phyloP scores from a whole-genome alignment of 1,140 invertebrate species.

The Drosophila melanica region DNA sequence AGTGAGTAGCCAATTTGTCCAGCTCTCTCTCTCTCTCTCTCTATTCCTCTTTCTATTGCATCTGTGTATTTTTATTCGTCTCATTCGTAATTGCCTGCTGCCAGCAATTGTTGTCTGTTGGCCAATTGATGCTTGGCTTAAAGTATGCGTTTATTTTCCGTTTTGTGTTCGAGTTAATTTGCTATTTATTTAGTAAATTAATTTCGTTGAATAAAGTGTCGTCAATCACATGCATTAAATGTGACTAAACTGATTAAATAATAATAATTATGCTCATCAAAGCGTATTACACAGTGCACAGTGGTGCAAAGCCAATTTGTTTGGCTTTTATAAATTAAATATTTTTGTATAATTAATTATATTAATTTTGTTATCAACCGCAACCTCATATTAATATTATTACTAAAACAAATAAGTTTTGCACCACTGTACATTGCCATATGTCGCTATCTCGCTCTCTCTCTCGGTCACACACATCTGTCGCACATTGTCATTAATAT shows the following conservation, averaged over 20 bases:
- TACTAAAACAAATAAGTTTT: conserved; percentile 14
- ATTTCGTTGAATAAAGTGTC: conserved; percentile 45
- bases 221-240: conserved; percentile 48
- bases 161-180: conserved; percentile 48
- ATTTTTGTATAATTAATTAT: background rate
- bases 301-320: conserved; percentile 15
- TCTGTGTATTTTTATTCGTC: conserved; percentile 14
- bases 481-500: conserved; percentile 69
- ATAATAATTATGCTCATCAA: conserved; percentile 29
- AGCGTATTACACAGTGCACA: conserved; percentile 23
- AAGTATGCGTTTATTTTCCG: conserved; percentile 22
- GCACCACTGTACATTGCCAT: conserved; percentile 40
- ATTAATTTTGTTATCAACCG: no score
- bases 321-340: background rate
- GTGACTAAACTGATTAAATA: conserved; percentile 53
- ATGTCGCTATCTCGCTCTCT: conserved; percentile 4
- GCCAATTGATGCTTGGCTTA: conserved; percentile 45
- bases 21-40: conserved; percentile 7
- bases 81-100: conserved; percentile 1
- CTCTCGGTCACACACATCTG: conserved; percentile 38
- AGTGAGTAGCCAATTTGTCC: conserved; percentile 63
- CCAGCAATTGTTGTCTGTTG: conserved; percentile 6
- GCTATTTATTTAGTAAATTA: conserved; percentile 51
- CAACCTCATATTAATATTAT: no score
- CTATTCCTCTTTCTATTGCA: conserved; percentile 6